Conservation (phyloP, 1,140 invertebrate genomes). For the Coenobita brevimanus region DNA sequence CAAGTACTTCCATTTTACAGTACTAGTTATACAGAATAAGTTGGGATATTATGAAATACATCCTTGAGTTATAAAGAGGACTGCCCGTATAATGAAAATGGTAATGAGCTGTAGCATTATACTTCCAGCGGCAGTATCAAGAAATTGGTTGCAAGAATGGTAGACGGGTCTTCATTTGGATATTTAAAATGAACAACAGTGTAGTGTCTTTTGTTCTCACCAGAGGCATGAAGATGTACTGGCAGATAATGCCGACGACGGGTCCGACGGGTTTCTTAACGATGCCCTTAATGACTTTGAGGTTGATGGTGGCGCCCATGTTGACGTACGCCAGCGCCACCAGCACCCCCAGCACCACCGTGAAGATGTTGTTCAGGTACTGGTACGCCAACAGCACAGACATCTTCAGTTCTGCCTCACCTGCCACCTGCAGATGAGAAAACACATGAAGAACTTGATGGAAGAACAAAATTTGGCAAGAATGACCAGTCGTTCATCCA, state of each 20-base stretch:
- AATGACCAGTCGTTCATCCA: no score
- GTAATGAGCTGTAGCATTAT: no score
- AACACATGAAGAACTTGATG: no score
- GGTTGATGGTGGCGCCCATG: conserved; percentile 73
- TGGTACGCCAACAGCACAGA: conserved; percentile 46
- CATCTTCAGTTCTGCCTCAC: neutral
- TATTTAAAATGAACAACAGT: neutral
- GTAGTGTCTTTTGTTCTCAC: conserved; percentile 68
- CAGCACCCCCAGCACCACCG: conserved; percentile 59
- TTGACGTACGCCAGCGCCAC: conserved; percentile 72
- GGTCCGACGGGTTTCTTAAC: conserved; percentile 73
- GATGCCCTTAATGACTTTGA: conserved; percentile 73
- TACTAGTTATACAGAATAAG: no score
- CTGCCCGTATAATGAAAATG: no score
- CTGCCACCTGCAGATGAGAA: neutral
- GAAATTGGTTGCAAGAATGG: no score
- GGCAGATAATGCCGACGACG: conserved; percentile 72
- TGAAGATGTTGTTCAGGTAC: conserved; percentile 29
- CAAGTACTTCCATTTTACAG: no score
- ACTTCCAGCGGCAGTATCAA: no score
- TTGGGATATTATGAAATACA: no score
- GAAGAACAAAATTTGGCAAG: no score
- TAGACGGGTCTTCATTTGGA: neutral
- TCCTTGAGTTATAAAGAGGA: no score
- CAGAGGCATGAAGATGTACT: conserved; percentile 75